Conservation (phyloP, 2,888 invertebrate species). For the Stratiomys singularior region DNA sequence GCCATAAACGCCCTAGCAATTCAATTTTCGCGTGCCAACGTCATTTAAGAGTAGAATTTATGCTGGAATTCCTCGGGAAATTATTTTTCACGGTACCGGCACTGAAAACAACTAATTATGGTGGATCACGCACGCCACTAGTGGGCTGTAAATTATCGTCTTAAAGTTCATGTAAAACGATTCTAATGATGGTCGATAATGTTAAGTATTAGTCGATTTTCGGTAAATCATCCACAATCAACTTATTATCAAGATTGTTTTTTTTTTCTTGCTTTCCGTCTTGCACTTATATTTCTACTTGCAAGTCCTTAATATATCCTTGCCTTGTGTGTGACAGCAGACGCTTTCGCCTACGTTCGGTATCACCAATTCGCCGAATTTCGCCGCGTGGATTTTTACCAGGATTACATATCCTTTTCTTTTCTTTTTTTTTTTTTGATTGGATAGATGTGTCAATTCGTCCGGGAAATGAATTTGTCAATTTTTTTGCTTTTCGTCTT, state of each 20-base stretch:
- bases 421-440: no score
- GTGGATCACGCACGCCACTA: background rate
- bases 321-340: background rate
- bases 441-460: no score
- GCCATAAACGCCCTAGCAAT: background rate
- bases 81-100: conserved; percentile 27
- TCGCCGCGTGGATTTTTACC: conserved; percentile 12
- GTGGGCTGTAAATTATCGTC: background rate
- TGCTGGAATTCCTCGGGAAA: conserved; percentile 21
- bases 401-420: background rate
- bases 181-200: background rate
- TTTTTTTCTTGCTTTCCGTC: background rate
- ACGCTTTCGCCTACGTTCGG: background rate
- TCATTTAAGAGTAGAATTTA: conserved; percentile 2
- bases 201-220: background rate
- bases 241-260: background rate
- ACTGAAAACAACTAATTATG: conserved; percentile 26
- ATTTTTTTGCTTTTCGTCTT: background rate
- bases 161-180: conserved; percentile 10
- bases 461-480: background rate
- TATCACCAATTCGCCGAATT: conserved; percentile 26
- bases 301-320: background rate
- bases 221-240: background rate
- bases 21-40: conserved; percentile 22
- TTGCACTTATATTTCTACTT: background rate